Percentiles rank a stretch among this genome's conserved stretches.
Conservation (phyloP, 2,888 invertebrate species). For the Allacma fusca region DNA sequence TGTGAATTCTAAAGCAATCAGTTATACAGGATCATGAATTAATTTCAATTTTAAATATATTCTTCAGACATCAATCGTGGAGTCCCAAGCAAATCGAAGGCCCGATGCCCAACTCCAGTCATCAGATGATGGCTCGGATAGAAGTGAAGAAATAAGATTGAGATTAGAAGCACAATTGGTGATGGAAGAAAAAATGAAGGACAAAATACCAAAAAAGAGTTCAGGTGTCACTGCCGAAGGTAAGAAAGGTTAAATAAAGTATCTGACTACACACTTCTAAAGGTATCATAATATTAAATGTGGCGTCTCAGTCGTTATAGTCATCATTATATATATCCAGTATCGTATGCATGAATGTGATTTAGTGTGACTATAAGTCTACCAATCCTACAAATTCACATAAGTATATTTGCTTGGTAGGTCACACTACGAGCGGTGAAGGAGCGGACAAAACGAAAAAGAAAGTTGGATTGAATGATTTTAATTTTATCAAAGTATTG, state of each 20-base stretch:
- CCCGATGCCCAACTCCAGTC: slow-evolving; percentile 32
- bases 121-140: slow-evolving; percentile 63
- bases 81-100: slow-evolving; percentile 35
- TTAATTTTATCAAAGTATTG: slow-evolving; percentile 96
- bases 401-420: slow-evolving; percentile 18
- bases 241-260: neutral
- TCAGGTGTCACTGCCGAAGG: no score
- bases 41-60: no score
- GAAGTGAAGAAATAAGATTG: slow-evolving; percentile 63
- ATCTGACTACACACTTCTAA: no score
- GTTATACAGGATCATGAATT: no score
- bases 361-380: no score
- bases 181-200: slow-evolving; percentile 66
- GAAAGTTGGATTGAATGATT: slow-evolving; percentile 78
- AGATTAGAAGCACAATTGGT: slow-evolving; percentile 64
- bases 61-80: slow-evolving; percentile 45
- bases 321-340: no score
- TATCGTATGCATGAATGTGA: neutral
- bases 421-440: slow-evolving; percentile 31
- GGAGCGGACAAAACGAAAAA: slow-evolving; percentile 14
- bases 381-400: no score
- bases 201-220: slow-evolving; percentile 59
- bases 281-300: no score
- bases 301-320: no score
- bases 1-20: no score